Percentiles rank a stretch among this genome's conserved stretches.
Evolutionary conservation across 2,113 vertebrate genomes (phyloP).

Genomic region (Uria aalge): DNA sequence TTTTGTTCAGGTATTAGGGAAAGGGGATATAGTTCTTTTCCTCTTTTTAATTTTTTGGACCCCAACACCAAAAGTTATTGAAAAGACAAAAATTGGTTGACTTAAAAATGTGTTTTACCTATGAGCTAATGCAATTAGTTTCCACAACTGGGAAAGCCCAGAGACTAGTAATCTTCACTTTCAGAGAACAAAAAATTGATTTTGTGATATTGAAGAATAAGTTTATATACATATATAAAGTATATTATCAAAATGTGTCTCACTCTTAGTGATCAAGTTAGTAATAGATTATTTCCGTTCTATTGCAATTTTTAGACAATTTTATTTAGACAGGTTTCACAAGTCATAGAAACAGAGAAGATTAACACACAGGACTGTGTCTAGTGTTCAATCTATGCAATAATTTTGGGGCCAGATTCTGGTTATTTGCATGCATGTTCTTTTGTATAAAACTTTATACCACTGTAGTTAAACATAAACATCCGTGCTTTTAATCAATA

Average conservation of each 20-base stretch:
- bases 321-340: background rate
- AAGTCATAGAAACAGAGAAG: background rate
- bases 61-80: fast-evolving
- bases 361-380: background rate
- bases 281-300: background rate
- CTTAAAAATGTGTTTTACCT: background rate
- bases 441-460: background rate
- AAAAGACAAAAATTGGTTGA: background rate
- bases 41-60: background rate
- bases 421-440: background rate
- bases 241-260: background rate
- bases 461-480: background rate
- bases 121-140: background rate
- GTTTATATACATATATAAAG: background rate
- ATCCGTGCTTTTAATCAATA: background rate
- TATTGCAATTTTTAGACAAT: background rate
- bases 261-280: background rate
- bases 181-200: background rate
- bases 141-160: background rate
- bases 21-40: background rate
- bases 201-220: background rate
- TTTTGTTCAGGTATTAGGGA: background rate
- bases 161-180: background rate
- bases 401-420: background rate
- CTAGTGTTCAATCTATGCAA: background rate